Base-by-base conservation (phyloP, 2,113 vertebrate genomes). In the Mirza zaza region DNA sequence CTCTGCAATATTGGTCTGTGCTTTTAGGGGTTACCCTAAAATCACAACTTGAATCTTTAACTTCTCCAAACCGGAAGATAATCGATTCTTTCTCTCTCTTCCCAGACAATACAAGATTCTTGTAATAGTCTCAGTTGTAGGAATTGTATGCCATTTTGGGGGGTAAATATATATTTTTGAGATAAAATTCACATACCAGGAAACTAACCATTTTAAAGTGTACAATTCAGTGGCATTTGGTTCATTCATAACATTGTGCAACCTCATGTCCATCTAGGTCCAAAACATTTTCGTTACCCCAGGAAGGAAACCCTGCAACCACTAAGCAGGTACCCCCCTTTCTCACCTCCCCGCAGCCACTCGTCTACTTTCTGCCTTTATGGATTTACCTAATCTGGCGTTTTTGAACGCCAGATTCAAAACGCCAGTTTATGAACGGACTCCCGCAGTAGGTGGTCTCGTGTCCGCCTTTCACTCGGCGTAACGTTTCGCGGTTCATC, bases 391-490 rank as follows among this genome's bases (percentile, higher is more conserved):
- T 63, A 34, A 34, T 67, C 61, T n/a, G 42, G 6, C 4, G 12
- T 48, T n/a, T 36, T n/a, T n/a, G n/a, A n/a, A n/a, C n/a, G n/a
- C n/a, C n/a, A n/a, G n/a, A n/a, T n/a, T n/a, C n/a, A n/a, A n/a
- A n/a, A n/a, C n/a, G n/a, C n/a, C n/a, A n/a, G n/a, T n/a, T 1
- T 21, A 13, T 17, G 45, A 36, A n/a, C 14, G 13, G 21, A 3
- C 8, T 15, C 20, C 23, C 11, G 29, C 15, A 5, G 10, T 36
- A 10, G 4, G 8, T 8, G 36, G 25, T 68, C 8, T 15, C 8
- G 63, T 25, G 45, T 23, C 59, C 9, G 20, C 32, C 63, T 85
- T 2, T 5, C 63, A 39, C 9, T 7, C 10, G 0, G 18, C 3
- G 0, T 63, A 8, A 34, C 8, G 84, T 27, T 48, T 48, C 81